phyloP scores from a whole-genome alignment of 1,140 invertebrate species.

The Helicoverpa zea region DNA sequence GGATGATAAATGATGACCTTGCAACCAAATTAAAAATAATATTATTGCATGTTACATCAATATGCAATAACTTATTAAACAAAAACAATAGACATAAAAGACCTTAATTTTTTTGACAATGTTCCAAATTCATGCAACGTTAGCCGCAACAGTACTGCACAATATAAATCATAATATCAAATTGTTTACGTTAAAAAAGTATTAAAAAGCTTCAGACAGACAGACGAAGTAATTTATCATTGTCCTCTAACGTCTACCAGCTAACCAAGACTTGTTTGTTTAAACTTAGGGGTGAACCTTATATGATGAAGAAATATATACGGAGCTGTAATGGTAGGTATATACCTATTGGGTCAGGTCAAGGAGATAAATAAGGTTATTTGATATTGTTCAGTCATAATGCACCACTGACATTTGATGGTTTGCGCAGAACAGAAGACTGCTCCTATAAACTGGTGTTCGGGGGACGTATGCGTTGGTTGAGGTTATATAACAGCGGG shows the following conservation, averaged over 20 bases:
- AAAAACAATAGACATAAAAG: neutral
- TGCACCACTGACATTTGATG: no score
- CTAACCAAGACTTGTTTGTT: slow-evolving; percentile 16
- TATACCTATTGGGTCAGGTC: no score
- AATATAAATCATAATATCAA: slow-evolving; percentile 29
- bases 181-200: slow-evolving; percentile 17
- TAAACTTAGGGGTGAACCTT: slow-evolving; percentile 25
- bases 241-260: slow-evolving; percentile 12
- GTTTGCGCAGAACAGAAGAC: no score
- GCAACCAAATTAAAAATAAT: no score
- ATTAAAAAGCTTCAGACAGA: slow-evolving; percentile 7
- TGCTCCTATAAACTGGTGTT: no score
- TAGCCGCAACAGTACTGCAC: slow-evolving; percentile 9
- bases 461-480: no score
- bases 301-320: neutral
- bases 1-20: no score
- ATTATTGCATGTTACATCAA: neutral
- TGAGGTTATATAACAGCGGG: no score
- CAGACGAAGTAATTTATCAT: slow-evolving; percentile 30
- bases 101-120: slow-evolving; percentile 14
- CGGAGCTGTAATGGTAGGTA: neutral
- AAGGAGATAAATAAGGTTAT: no score
- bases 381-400: no score
- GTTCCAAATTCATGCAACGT: slow-evolving; percentile 11
- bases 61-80: neutral